Conservation (phyloP, 2,888 invertebrate genomes). For the Notodonta ziczac region DNA sequence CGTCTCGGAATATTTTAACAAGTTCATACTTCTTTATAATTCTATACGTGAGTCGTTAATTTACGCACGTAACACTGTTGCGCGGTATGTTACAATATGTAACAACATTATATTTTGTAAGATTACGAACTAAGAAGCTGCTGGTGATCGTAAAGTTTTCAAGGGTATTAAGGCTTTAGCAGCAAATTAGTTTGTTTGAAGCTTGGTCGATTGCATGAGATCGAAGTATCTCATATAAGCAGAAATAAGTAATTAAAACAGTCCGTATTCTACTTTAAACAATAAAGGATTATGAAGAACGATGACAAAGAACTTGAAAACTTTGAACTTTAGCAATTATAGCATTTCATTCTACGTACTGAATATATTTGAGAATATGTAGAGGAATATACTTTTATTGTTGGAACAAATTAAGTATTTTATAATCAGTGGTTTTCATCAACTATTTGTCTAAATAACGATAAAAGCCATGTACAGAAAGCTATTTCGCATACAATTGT, state of each 20-base stretch:
- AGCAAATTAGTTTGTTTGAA: not conserved
- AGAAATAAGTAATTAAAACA: too few relatives aligned
- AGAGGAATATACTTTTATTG: not conserved
- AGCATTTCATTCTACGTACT: too few relatives aligned
- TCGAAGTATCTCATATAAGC: too few relatives aligned
- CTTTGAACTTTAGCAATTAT: too few relatives aligned
- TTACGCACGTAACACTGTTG: conserved; percentile 45
- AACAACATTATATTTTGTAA: conserved; percentile 7
- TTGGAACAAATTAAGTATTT: not conserved
- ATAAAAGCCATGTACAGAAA: not conserved
- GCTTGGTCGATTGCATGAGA: too few relatives aligned
- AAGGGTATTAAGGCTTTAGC: too few relatives aligned
- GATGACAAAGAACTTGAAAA: too few relatives aligned
- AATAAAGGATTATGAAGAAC: too few relatives aligned
- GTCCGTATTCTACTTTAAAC: too few relatives aligned
- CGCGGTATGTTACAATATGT: conserved; percentile 24
- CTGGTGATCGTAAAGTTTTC: too few relatives aligned
- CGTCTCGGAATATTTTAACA: conserved; percentile 61
- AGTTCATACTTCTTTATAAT: conserved; percentile 54
- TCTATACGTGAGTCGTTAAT: conserved; percentile 54
- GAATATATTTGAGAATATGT: too few relatives aligned
- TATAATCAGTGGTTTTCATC: not conserved
- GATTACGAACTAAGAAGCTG: not conserved
- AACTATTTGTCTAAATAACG: not conserved
- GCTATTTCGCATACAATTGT: conserved; percentile 18